Conservation (phyloP, 2,888 invertebrate genomes). For the Cristatella mucedo region DNA sequence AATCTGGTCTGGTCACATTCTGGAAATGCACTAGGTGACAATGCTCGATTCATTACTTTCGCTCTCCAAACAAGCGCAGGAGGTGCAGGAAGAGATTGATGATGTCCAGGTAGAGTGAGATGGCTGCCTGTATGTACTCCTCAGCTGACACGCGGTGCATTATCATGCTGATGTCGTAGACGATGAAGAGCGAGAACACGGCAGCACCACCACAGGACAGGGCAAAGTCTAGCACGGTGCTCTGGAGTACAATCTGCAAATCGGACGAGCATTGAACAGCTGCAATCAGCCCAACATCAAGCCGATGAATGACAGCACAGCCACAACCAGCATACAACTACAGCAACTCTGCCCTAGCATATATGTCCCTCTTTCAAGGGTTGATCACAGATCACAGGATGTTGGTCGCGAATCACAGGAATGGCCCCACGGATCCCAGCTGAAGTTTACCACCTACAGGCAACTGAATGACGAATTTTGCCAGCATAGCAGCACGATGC, state of each 20-base stretch:
- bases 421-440: no score
- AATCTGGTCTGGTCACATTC: no score
- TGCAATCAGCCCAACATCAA: slow-evolving; percentile 6
- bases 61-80: slow-evolving; percentile 49
- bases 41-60: no score
- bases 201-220: slow-evolving; percentile 53
- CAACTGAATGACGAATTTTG: no score
- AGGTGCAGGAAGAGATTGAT: slow-evolving; percentile 68
- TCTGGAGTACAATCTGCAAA: slow-evolving; percentile 55
- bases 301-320: not conserved
- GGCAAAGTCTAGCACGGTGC: slow-evolving; percentile 51
- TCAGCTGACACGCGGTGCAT: slow-evolving; percentile 65
- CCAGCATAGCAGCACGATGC: no score
- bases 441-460: no score
- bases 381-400: no score
- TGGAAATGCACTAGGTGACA: no score
- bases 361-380: no score
- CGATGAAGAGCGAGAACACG: slow-evolving; percentile 62
- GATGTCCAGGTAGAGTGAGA: slow-evolving; percentile 71
- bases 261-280: slow-evolving; percentile 1
- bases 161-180: slow-evolving; percentile 68
- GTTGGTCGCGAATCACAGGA: no score
- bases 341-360: no score
- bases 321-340: no score
- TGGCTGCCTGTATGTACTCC: slow-evolving; percentile 70